phyloP scores from a whole-genome alignment of 1,140 invertebrate genomes.

The Hyposmocoma kahamanoa region DNA sequence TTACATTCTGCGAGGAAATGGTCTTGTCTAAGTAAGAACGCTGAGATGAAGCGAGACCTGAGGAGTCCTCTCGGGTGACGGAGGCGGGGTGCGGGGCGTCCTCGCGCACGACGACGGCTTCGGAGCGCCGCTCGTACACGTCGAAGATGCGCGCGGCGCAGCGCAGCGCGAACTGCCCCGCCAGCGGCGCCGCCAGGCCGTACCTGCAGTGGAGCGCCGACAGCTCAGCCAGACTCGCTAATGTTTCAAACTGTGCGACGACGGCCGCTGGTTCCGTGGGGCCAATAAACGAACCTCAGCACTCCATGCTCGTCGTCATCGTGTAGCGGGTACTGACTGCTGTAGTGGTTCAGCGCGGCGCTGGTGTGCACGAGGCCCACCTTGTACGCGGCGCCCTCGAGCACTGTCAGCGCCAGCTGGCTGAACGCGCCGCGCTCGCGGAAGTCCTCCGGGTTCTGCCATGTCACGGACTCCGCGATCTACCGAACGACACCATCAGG shows the following conservation, averaged over 20 bases:
- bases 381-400: conserved; percentile 47
- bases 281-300: conserved; percentile 35
- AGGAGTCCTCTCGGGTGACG: conserved; percentile 54
- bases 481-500: conserved; percentile 22
- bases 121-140: conserved; percentile 49
- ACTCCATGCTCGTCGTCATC: conserved; percentile 26
- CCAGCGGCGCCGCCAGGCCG: conserved; percentile 37
- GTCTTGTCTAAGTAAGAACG: too few species aligned
- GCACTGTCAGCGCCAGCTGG: conserved; percentile 41
- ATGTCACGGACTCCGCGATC: conserved; percentile 55
- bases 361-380: conserved; percentile 51
- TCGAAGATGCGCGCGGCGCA: conserved; percentile 56
- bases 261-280: conserved; percentile 4
- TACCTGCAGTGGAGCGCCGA: too few species aligned
- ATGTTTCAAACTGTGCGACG: background rate
- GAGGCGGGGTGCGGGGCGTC: conserved; percentile 53
- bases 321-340: too few species aligned
- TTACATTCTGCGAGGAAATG: too few species aligned
- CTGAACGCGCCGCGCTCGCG: conserved; percentile 55
- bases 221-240: too few species aligned
- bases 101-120: conserved; percentile 36
- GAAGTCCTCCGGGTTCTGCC: conserved; percentile 46
- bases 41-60: too few species aligned
- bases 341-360: conserved; percentile 18
- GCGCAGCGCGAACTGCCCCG: conserved; percentile 43